These are phyloP conservation scores for Drosophila colorata DNA, from an alignment of 2,888 invertebrate genomes.

Conservation along the genomic window DNA sequence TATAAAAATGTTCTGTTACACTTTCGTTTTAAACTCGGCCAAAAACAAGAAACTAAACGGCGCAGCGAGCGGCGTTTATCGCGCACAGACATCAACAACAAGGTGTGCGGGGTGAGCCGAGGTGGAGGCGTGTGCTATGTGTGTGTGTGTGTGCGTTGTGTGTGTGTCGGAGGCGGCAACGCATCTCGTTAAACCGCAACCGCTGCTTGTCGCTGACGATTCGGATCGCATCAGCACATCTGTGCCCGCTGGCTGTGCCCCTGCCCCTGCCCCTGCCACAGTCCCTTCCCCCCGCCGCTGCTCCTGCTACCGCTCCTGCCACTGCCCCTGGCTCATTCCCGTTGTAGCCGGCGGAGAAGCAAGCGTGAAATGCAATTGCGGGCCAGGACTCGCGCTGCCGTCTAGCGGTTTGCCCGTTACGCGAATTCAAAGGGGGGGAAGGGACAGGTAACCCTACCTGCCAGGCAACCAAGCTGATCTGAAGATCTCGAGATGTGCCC, in stretches of 20 bases:
- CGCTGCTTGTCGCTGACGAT: conserved; percentile 61
- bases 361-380: conserved; percentile 68
- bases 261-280: conserved; percentile 24
- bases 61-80: conserved; percentile 68
- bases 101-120: neutral
- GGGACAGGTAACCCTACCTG: conserved; percentile 39
- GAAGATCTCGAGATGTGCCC: conserved; percentile 62
- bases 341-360: conserved; percentile 36
- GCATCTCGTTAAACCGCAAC: conserved; percentile 83
- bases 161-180: conserved; percentile 77
- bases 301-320: conserved; percentile 25
- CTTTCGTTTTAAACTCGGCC: conserved; percentile 68
- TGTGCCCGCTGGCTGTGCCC: conserved; percentile 57
- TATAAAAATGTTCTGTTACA: conserved; percentile 64
- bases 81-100: conserved; percentile 48
- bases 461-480: conserved; percentile 24
- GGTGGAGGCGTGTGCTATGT: conserved; percentile 3
- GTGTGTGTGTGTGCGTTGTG: neutral
- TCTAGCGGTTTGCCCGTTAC: conserved; percentile 72
- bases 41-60: conserved; percentile 60
- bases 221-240: conserved; percentile 76
- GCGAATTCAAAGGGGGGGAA: conserved; percentile 62
- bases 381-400: conserved; percentile 47
- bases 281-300: conserved; percentile 14
- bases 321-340: conserved; percentile 41